Percentiles rank a stretch among this genome's conserved stretches.
Evolutionary conservation across 2,797 vertebrate genomes (phyloP).

Genomic region (Chaenodraco wilsoni): DNA sequence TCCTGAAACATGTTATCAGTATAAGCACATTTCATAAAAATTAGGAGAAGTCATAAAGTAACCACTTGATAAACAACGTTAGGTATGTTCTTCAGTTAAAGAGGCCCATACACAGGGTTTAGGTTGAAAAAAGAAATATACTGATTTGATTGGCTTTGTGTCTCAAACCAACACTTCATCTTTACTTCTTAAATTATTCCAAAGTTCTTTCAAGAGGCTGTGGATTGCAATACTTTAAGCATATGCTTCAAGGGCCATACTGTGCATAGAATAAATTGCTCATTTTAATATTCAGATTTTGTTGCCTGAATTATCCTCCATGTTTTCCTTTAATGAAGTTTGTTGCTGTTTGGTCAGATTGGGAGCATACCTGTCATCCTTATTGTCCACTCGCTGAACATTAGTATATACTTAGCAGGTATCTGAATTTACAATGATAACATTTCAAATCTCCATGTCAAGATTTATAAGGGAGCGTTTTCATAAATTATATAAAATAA

Average conservation of each 20-base stretch:
- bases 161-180: no score
- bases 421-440: constrained; percentile 6
- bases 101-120: no score
- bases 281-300: not conserved
- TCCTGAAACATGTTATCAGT: no score
- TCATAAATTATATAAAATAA: constrained; percentile 14
- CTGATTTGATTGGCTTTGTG: no score
- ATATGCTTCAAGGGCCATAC: not conserved
- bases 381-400: not conserved
- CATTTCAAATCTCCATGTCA: constrained; percentile 13
- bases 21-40: no score
- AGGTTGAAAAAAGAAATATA: no score
- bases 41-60: no score
- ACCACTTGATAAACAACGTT: no score
- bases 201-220: no score
- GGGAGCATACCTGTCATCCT: not conserved
- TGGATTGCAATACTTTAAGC: not conserved
- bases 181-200: no score
- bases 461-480: not conserved
- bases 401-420: constrained; percentile 2
- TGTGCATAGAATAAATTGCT: not conserved
- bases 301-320: not conserved
- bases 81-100: no score
- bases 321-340: not conserved
- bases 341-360: not conserved